Evolutionary conservation across 2,113 vertebrate genomes (phyloP).

Genomic region (Datnioides undecimradiatus): DNA sequence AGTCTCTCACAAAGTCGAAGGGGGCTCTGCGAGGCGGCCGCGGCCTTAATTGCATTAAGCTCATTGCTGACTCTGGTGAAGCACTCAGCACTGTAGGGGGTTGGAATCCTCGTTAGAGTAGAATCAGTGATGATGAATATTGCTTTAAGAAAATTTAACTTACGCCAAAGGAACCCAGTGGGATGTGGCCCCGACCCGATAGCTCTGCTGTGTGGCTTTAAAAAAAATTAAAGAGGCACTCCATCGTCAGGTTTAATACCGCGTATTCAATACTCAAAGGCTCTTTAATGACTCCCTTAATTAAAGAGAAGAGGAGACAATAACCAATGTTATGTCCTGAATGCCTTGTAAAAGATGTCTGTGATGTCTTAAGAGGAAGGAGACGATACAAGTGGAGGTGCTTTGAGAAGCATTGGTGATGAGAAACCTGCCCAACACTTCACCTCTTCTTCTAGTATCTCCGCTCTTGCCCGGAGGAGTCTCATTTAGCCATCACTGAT

Average conservation of each 20-base stretch:
- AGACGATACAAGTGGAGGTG: background rate
- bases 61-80: slow-evolving; percentile 62
- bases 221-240: slow-evolving; percentile 13
- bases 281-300: slow-evolving; percentile 15
- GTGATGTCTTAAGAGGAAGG: background rate
- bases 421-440: slow-evolving; percentile 16
- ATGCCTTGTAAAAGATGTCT: background rate
- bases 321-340: background rate
- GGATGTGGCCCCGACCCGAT: slow-evolving; percentile 18
- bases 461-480: slow-evolving; percentile 4
- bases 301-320: slow-evolving; percentile 10
- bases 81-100: slow-evolving; percentile 53
- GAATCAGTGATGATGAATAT: slow-evolving; percentile 70
- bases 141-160: slow-evolving; percentile 62
- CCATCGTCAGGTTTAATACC: background rate
- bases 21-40: slow-evolving; percentile 27
- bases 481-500: slow-evolving; percentile 66
- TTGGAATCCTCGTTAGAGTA: slow-evolving; percentile 61
- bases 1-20: slow-evolving; percentile 40
- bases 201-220: background rate
- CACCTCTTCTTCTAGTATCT: background rate
- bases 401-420: background rate
- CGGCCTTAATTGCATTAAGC: slow-evolving; percentile 67
- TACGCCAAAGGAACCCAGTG: slow-evolving; percentile 36
- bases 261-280: background rate